Evolutionary conservation across 2,113 vertebrate genomes (phyloP), one percentile per base, ranked within the genome.

Genomic region (Odontophorus gujanensis): DNA sequence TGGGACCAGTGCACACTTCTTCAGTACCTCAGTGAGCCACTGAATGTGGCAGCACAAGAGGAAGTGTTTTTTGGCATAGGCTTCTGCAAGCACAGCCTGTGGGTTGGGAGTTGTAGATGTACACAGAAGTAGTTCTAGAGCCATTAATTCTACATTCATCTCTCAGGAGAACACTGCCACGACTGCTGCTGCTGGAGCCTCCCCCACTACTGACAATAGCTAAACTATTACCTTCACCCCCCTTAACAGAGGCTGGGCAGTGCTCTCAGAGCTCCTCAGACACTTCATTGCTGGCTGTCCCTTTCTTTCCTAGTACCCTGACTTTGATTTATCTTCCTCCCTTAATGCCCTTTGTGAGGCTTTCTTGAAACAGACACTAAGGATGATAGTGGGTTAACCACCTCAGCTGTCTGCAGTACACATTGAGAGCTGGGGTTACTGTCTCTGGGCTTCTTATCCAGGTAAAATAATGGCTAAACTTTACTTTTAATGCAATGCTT

Each of bases 221-320:
- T 25, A 30, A 68, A 2, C 26, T 50, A 6, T 24, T 24, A 67
- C n/a, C 30, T 59, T 25, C 34, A 14, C 2, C 11, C 12, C 3
- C 24, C 1, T 0, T 0, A 36, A 47, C 9, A 26, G 24, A 2
- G 2, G 21, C 7, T 0, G 0, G 13, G 32, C 17, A 18, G 20
- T 25, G 34, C 7, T 59, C n/a, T 8, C 17, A 26, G 28, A 47
- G 22, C 9, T 51, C 51, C 34, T 24, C 1, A 2, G 7, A n/a
- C 17, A n/a, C 2, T 0, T 19, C 11, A 9, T 7, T 7, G 3
- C 65, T n/a, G 58, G 12, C 7, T 61, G 34, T 9, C 58, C 48
- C 34, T 34, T 2, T 1, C 12, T 61, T 9, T 69, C 32, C 65
- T 16, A 20, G 11, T 10, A 73, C 13, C 13, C 50, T 66, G 17